phyloP scores from a whole-genome alignment of 2,797 vertebrate genomes.

The Nannoperca australis region DNA sequence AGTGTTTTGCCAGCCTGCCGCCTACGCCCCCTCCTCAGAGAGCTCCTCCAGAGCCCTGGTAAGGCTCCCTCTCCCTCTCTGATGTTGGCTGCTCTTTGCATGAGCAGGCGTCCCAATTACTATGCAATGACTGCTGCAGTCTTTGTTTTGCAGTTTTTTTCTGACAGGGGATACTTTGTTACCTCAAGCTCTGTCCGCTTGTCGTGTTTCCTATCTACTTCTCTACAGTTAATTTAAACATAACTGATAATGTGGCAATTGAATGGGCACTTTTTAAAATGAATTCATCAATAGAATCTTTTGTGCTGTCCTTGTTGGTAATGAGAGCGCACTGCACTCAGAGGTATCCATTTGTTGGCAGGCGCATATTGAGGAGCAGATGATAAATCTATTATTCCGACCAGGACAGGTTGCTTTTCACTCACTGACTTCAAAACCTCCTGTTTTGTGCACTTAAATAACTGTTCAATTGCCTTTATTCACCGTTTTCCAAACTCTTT shows the following conservation, averaged over 20 bases:
- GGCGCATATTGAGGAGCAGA: slow-evolving; percentile 27
- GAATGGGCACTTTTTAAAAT: slow-evolving; percentile 5
- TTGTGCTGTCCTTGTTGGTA: background rate
- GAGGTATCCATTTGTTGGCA: slow-evolving; percentile 35
- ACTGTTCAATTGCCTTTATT: slow-evolving; percentile 31
- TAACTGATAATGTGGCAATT: background rate
- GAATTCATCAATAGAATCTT: background rate
- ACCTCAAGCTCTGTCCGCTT: slow-evolving; percentile 4
- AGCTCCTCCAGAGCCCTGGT: slow-evolving; percentile 57
- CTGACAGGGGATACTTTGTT: slow-evolving; percentile 24
- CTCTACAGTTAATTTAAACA: slow-evolving; percentile 6
- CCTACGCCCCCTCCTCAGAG: slow-evolving; percentile 67
- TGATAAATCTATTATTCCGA: slow-evolving; percentile 52
- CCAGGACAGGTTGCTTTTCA: slow-evolving; percentile 43
- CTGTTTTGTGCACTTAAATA: slow-evolving; percentile 32
- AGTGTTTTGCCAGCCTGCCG: slow-evolving; percentile 68
- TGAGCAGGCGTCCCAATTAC: slow-evolving; percentile 54
- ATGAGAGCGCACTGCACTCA: slow-evolving; percentile 24
- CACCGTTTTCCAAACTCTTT: slow-evolving; percentile 19
- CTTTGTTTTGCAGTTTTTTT: slow-evolving; percentile 30
- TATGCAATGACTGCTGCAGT: slow-evolving; percentile 44
- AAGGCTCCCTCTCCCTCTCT: slow-evolving; percentile 49
- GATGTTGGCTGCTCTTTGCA: slow-evolving; percentile 62
- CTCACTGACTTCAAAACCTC: slow-evolving; percentile 35
- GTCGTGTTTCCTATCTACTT: slow-evolving; percentile 11